phyloP scores from a whole-genome alignment of 2,888 invertebrate genomes.

The Brassicogethes aeneus region DNA sequence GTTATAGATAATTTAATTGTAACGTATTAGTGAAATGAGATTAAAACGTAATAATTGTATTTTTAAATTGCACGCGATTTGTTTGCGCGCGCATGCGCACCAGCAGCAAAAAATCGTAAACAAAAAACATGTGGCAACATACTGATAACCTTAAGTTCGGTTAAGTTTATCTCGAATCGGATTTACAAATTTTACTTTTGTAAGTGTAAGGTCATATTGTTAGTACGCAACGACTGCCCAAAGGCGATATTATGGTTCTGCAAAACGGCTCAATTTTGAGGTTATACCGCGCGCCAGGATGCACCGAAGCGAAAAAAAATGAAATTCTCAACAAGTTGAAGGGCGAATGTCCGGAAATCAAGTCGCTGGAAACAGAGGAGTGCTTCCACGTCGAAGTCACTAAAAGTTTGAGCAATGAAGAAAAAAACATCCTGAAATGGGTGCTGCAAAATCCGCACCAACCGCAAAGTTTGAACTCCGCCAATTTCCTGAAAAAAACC shows the following conservation, averaged over 20 bases:
- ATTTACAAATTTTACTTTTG: too few relatives aligned
- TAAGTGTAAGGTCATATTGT: too few relatives aligned
- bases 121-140: conserved; percentile 4
- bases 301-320: conserved; percentile 49
- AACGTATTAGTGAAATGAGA: too few relatives aligned
- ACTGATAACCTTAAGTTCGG: conserved; percentile 3
- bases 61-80: too few relatives aligned
- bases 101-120: too few relatives aligned
- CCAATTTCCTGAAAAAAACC: conserved; percentile 42
- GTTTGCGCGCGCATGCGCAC: too few relatives aligned
- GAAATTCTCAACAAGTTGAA: conserved; percentile 50
- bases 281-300: conserved; percentile 54
- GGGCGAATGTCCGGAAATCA: conserved; percentile 41
- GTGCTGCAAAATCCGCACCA: conserved; percentile 64
- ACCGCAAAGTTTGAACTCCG: conserved; percentile 48
- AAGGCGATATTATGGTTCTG: too few relatives aligned
- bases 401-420: conserved; percentile 47
- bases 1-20: too few relatives aligned
- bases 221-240: too few relatives aligned
- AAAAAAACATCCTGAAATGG: conserved; percentile 65
- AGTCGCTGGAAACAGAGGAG: conserved; percentile 56
- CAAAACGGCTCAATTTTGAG: conserved; percentile 47
- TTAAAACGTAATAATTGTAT: too few relatives aligned
- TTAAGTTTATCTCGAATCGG: too few relatives aligned
- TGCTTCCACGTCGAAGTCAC: conserved; percentile 72